Percentiles rank a stretch among this genome's conserved stretches.
Conservation (phyloP, 2,113 vertebrate species). For the Hippocampus mohnikei region DNA sequence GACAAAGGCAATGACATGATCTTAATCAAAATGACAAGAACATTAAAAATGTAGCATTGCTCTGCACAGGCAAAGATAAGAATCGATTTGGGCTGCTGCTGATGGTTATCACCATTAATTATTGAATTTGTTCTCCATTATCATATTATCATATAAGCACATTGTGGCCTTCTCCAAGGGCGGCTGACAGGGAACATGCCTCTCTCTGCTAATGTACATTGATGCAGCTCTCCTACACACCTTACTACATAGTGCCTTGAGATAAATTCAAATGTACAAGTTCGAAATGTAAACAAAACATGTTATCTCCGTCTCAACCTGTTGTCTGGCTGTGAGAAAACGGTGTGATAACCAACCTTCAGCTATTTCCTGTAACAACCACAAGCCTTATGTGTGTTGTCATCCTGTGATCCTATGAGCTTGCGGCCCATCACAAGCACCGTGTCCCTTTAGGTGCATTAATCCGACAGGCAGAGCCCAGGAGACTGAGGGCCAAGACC, state of each 20-base stretch:
- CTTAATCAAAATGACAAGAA: conserved; percentile 70
- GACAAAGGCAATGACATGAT: conserved; percentile 62
- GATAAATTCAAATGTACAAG: conserved; percentile 43
- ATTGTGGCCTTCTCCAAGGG: conserved; percentile 53
- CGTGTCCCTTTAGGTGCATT: conserved; percentile 52
- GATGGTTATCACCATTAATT: conserved; percentile 73
- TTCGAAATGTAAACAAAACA: conserved; percentile 45
- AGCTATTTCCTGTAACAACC: conserved; percentile 24
- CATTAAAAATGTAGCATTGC: conserved; percentile 69
- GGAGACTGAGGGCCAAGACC: conserved; percentile 34
- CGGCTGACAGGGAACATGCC: conserved; percentile 27
- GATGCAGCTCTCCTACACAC: conserved; percentile 9
- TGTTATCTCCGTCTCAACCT: conserved; percentile 24
- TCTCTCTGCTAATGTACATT: conserved; percentile 50
- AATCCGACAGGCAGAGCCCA: conserved; percentile 56
- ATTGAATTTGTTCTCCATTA: conserved; percentile 65
- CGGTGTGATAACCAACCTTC: conserved; percentile 19
- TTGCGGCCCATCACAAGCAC: conserved; percentile 42
- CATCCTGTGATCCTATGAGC: conserved; percentile 37
- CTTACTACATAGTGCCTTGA: conserved; percentile 31
- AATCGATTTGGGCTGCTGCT: conserved; percentile 66
- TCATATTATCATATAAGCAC: conserved; percentile 63
- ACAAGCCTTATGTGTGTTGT: conserved; percentile 21
- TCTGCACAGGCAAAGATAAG: conserved; percentile 64
- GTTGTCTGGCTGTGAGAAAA: conserved; percentile 7